These are phyloP conservation scores for Anguilla megastoma DNA, from an alignment of 2,797 vertebrate species.

Conservation along the genomic window DNA sequence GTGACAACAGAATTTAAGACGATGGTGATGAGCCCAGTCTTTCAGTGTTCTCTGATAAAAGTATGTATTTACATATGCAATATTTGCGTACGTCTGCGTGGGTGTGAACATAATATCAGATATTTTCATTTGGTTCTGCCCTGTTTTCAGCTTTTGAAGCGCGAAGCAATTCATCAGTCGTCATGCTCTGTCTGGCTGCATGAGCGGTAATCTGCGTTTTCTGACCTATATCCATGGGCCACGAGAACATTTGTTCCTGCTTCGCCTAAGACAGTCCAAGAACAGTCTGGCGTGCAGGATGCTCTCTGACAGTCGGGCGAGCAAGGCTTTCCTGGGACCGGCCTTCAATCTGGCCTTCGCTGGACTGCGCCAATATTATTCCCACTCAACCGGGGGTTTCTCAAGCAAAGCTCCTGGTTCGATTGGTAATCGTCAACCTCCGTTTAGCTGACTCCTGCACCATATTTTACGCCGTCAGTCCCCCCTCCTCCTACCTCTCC, in stretches of 20 bases:
- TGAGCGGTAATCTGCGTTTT: constrained; percentile 27
- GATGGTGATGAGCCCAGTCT: neutral
- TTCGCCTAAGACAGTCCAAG: neutral
- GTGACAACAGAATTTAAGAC: neutral
- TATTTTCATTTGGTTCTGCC: constrained; percentile 8
- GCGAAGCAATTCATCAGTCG: constrained; percentile 24
- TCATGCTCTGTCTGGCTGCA: neutral
- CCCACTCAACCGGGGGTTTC: constrained; percentile 23
- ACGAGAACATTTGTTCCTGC: neutral
- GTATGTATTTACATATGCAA: too few relatives aligned
- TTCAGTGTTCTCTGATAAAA: too few relatives aligned
- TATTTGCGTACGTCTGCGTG: too few relatives aligned
- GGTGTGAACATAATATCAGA: too few relatives aligned
- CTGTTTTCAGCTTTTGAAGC: constrained; percentile 28
- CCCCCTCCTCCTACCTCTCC: neutral
- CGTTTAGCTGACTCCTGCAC: constrained; percentile 27
- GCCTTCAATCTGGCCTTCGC: neutral
- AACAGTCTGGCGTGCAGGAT: neutral
- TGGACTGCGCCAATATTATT: neutral
- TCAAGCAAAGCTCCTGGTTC: constrained; percentile 26
- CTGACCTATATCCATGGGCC: constrained; percentile 36
- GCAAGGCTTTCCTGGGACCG: constrained; percentile 15
- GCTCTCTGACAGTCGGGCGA: constrained; percentile 2
- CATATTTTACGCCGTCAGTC: neutral
- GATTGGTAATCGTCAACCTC: constrained; percentile 20